Conservation (phyloP, 2,113 vertebrate genomes). For the Oncorhynchus nerka region DNA sequence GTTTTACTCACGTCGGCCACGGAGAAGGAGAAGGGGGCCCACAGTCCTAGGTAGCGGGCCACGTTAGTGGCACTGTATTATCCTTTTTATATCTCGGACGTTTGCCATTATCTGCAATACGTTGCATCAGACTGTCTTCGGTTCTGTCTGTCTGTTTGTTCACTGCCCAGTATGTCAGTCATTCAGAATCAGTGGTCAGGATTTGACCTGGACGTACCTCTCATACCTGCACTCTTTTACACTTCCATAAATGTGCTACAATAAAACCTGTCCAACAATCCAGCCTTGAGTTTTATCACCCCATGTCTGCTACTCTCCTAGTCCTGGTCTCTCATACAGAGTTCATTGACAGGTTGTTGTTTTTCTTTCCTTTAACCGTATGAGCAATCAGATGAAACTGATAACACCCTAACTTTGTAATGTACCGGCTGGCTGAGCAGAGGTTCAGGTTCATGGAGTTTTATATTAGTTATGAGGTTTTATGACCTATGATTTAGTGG, state of each 20-base stretch:
- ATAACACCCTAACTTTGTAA: slow-evolving; percentile 6
- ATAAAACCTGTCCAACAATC: not conserved
- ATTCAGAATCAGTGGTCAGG: not conserved
- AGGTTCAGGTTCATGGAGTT: slow-evolving; percentile 3
- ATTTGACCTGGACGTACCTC: not conserved
- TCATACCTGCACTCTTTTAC: not conserved
- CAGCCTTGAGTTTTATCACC: slow-evolving; percentile 7
- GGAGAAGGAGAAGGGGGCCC: too few relatives aligned
- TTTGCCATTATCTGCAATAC: slow-evolving; percentile 3
- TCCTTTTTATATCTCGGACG: too few relatives aligned
- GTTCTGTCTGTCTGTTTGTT: slow-evolving; percentile 3
- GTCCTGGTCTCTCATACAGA: slow-evolving; percentile 15
- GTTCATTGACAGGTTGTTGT: slow-evolving; percentile 6
- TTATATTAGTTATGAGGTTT: slow-evolving; percentile 4
- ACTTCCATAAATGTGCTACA: not conserved
- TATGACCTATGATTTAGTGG: slow-evolving; percentile 14
- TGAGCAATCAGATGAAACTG: not conserved
- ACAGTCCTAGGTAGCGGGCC: too few relatives aligned
- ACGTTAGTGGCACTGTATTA: too few relatives aligned
- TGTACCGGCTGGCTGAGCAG: too few relatives aligned
- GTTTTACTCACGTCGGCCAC: too few relatives aligned
- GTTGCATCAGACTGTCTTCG: slow-evolving; percentile 12
- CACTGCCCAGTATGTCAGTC: not conserved
- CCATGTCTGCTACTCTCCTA: not conserved
- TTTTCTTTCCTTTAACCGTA: slow-evolving; percentile 4